Percentiles rank a stretch among this genome's conserved stretches.
These are phyloP conservation scores for Hippasteria phrygiana DNA, from an alignment of 53 echinoderm and acorn worm species.

Conservation along the genomic window DNA sequence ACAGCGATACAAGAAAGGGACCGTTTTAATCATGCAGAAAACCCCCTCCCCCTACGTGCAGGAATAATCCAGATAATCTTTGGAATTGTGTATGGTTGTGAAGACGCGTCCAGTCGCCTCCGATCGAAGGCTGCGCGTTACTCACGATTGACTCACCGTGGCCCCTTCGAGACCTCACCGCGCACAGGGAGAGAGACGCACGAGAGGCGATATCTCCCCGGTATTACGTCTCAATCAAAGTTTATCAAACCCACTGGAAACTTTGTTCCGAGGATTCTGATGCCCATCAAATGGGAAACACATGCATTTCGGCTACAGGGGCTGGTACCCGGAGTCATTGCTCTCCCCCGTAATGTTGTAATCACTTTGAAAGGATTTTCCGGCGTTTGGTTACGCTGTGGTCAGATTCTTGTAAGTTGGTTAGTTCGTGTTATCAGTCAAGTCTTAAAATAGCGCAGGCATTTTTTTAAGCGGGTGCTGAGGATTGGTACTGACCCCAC, in stretches of 20 bases:
- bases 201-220: constrained; percentile 13
- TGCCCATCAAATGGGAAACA: constrained; percentile 31
- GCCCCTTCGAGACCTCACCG: not conserved
- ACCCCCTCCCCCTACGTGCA: not conserved
- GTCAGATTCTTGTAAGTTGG: not conserved
- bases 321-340: constrained; percentile 12
- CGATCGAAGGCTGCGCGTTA: not conserved
- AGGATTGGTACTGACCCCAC: too few species aligned
- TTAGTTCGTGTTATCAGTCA: not conserved
- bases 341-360: not conserved
- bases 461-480: too few species aligned
- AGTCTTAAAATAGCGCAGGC: too few species aligned
- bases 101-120: constrained; percentile 1
- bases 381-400: not conserved
- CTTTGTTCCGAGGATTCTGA: constrained; percentile 38
- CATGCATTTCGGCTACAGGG: not conserved
- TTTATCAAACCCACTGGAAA: not conserved
- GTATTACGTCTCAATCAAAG: constrained; percentile 52
- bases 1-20: not conserved
- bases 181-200: not conserved
- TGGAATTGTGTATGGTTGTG: not conserved
- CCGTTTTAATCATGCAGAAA: not conserved
- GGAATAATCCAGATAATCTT: not conserved
- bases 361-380: constrained; percentile 4
- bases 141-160: not conserved